A percentile compares a stretch with the other conserved stretches of the same genome.
Conservation (phyloP, 2,888 invertebrate genomes). For the Tetrapedia diversipes region DNA sequence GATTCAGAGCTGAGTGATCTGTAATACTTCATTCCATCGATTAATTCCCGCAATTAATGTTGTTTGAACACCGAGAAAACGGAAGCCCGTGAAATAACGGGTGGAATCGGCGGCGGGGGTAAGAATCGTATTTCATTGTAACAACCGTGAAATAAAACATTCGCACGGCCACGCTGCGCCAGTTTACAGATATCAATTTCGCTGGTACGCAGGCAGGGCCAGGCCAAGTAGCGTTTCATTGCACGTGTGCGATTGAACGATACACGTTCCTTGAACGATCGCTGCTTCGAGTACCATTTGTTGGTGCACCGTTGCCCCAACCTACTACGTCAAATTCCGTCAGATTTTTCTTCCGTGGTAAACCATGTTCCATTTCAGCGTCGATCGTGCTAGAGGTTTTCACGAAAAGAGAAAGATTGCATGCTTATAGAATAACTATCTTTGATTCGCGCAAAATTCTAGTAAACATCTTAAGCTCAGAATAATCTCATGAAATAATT, state of each 20-base stretch:
- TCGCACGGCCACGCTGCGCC: conserved; percentile 15
- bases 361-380: background rate
- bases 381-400: background rate
- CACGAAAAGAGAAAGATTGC: background rate
- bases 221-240: conserved; percentile 31
- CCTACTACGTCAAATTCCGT: too few relatives aligned
- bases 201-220: conserved; percentile 1
- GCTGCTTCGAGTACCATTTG: conserved; percentile 1
- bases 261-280: conserved; percentile 23
- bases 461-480: too few relatives aligned
- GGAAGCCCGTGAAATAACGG: background rate
- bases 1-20: too few relatives aligned
- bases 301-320: conserved; percentile 3
- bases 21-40: background rate
- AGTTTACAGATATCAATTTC: conserved; percentile 40
- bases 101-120: background rate
- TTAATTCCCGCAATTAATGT: conserved; percentile 7
- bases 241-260: conserved; percentile 35
- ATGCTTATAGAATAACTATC: too few relatives aligned
- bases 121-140: conserved; percentile 33
- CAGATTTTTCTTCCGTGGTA: background rate
- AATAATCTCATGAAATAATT: too few relatives aligned
- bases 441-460: too few relatives aligned
- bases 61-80: background rate
- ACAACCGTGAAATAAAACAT: conserved; percentile 36